Evolutionary conservation across 2,797 vertebrate genomes (phyloP).

Genomic region (Phataginus tetradactyla): DNA sequence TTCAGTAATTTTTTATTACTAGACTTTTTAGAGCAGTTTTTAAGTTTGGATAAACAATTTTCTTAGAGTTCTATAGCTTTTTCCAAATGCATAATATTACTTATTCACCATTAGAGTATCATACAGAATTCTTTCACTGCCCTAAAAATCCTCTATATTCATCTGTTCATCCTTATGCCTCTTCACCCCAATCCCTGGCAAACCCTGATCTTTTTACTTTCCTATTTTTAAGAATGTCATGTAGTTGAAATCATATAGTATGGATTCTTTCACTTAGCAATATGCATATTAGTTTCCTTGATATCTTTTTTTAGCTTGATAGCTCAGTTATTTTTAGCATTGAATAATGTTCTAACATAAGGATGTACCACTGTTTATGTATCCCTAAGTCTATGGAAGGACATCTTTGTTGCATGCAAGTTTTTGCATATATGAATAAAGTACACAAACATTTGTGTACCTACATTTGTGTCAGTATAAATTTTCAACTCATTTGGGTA

Average conservation of each 20-base stretch:
- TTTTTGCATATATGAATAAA: neutral
- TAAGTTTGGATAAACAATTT: neutral
- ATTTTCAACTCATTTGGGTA: neutral
- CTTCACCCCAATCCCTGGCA: no score
- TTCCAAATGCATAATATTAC: neutral
- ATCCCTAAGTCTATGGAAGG: neutral
- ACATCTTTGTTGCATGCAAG: neutral
- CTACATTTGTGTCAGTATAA: neutral
- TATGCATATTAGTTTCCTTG: no score
- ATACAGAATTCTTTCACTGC: no score
- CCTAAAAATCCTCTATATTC: neutral
- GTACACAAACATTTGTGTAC: neutral
- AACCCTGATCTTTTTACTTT: neutral
- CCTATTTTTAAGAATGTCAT: neutral
- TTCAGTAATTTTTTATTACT: neutral
- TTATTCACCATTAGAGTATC: neutral
- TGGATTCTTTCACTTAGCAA: neutral
- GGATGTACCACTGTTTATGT: neutral
- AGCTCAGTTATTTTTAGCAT: neutral
- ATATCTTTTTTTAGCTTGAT: neutral
- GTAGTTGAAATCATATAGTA: neutral
- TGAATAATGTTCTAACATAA: neutral
- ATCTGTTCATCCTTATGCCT: neutral
- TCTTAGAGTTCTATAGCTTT: neutral
- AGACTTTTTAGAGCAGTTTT: neutral